Conservation (phyloP, 2,797 vertebrate species). For the Cirrhinus mrigala region DNA sequence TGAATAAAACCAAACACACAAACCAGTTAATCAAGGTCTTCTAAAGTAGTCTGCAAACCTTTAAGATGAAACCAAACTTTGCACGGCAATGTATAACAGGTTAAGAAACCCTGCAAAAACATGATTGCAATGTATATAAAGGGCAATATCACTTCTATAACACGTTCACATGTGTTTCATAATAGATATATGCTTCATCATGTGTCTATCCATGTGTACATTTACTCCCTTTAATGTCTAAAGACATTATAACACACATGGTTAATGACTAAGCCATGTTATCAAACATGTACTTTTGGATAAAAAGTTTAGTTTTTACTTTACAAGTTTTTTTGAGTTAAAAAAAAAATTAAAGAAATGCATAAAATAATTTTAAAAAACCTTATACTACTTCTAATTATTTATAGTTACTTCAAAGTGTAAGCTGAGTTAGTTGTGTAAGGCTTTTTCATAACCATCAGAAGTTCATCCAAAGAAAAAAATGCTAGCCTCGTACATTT, state of each 20-base stretch:
- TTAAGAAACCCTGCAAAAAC: neutral
- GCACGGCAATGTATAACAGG: neutral
- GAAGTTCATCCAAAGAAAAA: neutral
- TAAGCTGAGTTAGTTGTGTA: neutral
- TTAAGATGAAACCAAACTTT: neutral
- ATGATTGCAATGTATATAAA: neutral
- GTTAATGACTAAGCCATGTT: slow-evolving; percentile 36
- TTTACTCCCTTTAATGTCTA: neutral
- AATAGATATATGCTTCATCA: neutral
- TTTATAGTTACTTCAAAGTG: neutral
- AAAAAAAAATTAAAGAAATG: neutral
- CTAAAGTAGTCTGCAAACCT: neutral
- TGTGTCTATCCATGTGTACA: neutral
- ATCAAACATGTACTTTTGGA: neutral
- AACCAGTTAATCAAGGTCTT: neutral
- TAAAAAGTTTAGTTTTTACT: neutral
- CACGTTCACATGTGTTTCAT: neutral
- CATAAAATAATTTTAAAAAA: neutral
- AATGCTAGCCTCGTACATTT: too few species aligned
- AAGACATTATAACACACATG: slow-evolving; percentile 15
- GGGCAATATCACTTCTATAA: neutral
- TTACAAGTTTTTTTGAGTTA: neutral
- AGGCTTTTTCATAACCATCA: neutral
- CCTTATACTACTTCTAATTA: neutral
- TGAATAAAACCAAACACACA: neutral